These are phyloP conservation scores for Pogonocichla stellata DNA, from an alignment of 2,113 vertebrate species.

Conservation along the genomic window DNA sequence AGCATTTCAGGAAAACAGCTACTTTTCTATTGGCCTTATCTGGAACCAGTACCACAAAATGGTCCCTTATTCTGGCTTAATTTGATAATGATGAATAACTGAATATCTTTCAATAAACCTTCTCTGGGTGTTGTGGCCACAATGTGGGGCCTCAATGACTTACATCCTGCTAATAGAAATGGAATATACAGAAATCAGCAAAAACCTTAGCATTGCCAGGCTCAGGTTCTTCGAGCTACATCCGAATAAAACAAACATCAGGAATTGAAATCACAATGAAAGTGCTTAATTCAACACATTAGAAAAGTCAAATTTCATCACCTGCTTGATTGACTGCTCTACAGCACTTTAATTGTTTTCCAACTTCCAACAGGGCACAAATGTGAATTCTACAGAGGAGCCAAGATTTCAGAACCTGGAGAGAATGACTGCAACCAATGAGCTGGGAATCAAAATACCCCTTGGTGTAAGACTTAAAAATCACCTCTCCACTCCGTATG, in stretches of 20 bases:
- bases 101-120: not conserved
- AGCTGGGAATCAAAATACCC: not conserved
- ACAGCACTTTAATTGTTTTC: not conserved
- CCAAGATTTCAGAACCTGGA: slow-evolving; percentile 2
- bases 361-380: not conserved
- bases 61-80: not conserved
- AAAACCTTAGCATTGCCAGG: not conserved
- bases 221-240: not conserved
- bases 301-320: slow-evolving; percentile 40
- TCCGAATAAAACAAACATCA: slow-evolving; percentile 3
- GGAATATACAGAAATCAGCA: not conserved
- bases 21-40: not conserved
- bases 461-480: not conserved
- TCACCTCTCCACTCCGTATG: not conserved
- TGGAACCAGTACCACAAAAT: not conserved
- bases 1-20: not conserved
- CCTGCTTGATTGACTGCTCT: slow-evolving; percentile 34
- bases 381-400: not conserved
- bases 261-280: not conserved
- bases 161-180: not conserved
- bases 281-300: slow-evolving; percentile 19
- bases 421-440: fast-evolving
- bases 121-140: not conserved
- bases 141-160: not conserved
- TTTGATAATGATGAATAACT: not conserved